phyloP scores from a whole-genome alignment of 1,140 invertebrate species.

The Zaprionus nigranus region DNA sequence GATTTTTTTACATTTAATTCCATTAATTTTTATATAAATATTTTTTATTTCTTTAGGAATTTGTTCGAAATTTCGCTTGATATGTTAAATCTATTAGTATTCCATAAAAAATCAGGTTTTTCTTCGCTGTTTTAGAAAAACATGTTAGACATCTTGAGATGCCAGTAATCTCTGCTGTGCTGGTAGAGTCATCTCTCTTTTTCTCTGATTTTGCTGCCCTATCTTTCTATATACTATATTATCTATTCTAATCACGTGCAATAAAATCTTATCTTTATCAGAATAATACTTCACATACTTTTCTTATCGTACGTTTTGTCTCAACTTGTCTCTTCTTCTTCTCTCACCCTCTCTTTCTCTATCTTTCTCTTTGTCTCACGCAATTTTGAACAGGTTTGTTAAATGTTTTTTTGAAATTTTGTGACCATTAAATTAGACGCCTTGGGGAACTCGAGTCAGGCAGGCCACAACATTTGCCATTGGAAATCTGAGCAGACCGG shows the following conservation, averaged over 20 bases:
- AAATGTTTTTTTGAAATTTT: neutral
- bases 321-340: too few relatives aligned
- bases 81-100: conserved; percentile 3
- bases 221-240: neutral
- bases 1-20: neutral
- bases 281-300: neutral
- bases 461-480: conserved; percentile 22
- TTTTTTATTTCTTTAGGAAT: neutral
- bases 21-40: neutral
- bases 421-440: conserved; percentile 18
- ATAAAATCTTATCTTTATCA: conserved; percentile 2
- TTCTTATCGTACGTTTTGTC: neutral
- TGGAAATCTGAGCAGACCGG: conserved; percentile 53
- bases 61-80: neutral
- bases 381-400: conserved; percentile 3
- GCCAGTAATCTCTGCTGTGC: neutral
- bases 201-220: neutral
- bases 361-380: neutral
- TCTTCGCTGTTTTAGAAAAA: neutral
- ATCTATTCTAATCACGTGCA: conserved; percentile 8
- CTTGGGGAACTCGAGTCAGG: conserved; percentile 10
- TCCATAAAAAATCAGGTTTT: conserved; percentile 4
- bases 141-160: neutral
- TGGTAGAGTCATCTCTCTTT: neutral
- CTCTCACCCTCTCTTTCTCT: neutral